Evolutionary conservation across 2,113 vertebrate genomes (phyloP).

Genomic region (Phylloscopus trochiloides): DNA sequence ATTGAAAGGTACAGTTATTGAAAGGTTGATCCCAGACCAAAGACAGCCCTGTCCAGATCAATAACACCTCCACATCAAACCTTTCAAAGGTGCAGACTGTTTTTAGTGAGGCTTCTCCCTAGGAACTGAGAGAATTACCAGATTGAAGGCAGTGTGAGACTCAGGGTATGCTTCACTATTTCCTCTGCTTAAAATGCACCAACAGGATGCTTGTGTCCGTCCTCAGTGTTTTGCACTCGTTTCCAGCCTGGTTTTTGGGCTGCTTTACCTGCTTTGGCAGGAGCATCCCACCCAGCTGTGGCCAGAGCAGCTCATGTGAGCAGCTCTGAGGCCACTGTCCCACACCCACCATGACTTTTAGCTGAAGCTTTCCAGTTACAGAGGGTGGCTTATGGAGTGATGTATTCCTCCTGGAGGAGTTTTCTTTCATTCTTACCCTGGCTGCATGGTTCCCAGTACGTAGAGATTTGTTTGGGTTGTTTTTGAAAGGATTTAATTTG

Average conservation of each 20-base stretch:
- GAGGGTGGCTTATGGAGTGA: not conserved
- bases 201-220: not conserved
- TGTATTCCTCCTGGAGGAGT: not conserved
- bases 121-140: not conserved
- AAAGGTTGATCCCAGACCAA: not conserved
- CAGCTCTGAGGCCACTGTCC: not conserved
- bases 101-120: not conserved
- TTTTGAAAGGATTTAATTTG: not conserved
- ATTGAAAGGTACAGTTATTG: not conserved
- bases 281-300: not conserved
- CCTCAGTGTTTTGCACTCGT: not conserved
- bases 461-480: not conserved
- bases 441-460: not conserved
- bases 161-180: not conserved
- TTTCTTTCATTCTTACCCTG: not conserved
- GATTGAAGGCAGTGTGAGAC: not conserved
- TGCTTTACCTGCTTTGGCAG: not conserved
- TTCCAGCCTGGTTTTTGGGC: not conserved
- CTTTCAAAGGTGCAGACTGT: not conserved
- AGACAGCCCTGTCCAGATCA: not conserved
- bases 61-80: not conserved
- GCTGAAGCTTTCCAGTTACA: not conserved
- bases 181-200: not conserved
- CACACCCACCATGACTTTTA: rapidly evolving
- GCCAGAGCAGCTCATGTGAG: not conserved